Evolutionary conservation across 2,888 invertebrate genomes (phyloP), one percentile per base, ranked within the genome.

Genomic region (Cyaniris semiargus): DNA sequence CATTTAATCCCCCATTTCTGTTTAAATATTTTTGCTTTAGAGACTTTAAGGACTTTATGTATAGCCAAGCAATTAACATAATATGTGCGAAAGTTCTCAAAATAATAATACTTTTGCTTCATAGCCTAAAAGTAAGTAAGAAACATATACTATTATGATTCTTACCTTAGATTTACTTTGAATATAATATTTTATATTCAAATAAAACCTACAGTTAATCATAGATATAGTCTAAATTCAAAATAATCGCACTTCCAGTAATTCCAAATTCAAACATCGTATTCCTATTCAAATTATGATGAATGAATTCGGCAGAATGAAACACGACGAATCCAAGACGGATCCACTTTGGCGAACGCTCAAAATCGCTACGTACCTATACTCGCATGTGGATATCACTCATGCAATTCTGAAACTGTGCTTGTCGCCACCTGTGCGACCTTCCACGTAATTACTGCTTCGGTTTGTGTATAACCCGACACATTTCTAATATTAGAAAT

Each of bases 401-500:
- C 76, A 74, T 66, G 72, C 56, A 70, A 74, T 75, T 56, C 56
- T 71, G 23, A 60, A 80, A 80, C 79, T 77, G 79, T 79, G 76
- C 78, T 81, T 79, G 77, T 78, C 76, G 77, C 78, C 82, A 81
- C 80, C 81, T 81, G 82, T 77, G 80, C 70, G 79, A 76, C 78
- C 74, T 76, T 70, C 79, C 79, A 70, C 76, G 80, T 79, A 79
- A 81, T 80, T 81, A 80, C 81, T 79, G 80, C 79, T 80, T 18
- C 60, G 31, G 74, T 75, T 44, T 75, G 74, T 74, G 23, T 27
- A 27, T 48, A 48, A 74, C 74, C 74, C 48, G 13, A 72, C 79
- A 80, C 79, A 81, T 80, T 80, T 78, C 80, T 80, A 77, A 79
- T 80, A 80, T 81, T 79, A 80, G 80, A 81, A 78, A 80, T 79